phyloP scores from a whole-genome alignment of 2,113 vertebrate genomes.

The Herpailurus yagouaroundi region DNA sequence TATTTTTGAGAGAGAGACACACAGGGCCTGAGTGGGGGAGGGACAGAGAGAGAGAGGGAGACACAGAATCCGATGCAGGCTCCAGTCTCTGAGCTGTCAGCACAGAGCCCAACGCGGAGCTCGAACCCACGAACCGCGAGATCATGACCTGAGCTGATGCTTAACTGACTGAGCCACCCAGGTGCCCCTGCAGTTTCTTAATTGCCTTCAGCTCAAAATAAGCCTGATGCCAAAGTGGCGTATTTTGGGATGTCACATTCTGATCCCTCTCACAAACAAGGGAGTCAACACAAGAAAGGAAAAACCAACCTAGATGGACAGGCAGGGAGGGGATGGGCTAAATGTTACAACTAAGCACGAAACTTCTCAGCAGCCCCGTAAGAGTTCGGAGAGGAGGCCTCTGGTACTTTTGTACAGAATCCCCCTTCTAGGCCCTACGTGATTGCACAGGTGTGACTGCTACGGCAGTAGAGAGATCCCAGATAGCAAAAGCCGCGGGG shows the following conservation, averaged over 20 bases:
- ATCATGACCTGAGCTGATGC: no score
- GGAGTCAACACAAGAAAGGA: not conserved
- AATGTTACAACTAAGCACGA: not conserved
- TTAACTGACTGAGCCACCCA: no score
- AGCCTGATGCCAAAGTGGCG: not conserved
- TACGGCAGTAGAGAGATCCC: not conserved
- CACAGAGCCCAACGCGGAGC: no score
- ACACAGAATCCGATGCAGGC: no score
- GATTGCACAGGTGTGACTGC: not conserved
- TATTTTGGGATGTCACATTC: not conserved
- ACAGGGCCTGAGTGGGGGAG: no score
- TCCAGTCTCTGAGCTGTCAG: no score
- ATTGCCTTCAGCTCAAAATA: not conserved
- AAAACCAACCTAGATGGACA: not conserved
- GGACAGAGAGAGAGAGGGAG: no score
- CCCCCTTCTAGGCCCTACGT: not conserved
- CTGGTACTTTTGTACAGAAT: not conserved
- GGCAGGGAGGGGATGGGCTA: not conserved
- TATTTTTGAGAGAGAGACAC: no score
- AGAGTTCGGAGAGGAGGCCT: not conserved
- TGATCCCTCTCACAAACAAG: not conserved
- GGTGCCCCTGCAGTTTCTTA: not conserved
- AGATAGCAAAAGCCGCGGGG: not conserved
- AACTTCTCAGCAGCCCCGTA: not conserved
- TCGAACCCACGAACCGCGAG: no score